Evolutionary conservation across 2,888 invertebrate species (phyloP), one percentile per base, ranked within the genome.

Genomic region (Drosophila paucipuncta): DNA sequence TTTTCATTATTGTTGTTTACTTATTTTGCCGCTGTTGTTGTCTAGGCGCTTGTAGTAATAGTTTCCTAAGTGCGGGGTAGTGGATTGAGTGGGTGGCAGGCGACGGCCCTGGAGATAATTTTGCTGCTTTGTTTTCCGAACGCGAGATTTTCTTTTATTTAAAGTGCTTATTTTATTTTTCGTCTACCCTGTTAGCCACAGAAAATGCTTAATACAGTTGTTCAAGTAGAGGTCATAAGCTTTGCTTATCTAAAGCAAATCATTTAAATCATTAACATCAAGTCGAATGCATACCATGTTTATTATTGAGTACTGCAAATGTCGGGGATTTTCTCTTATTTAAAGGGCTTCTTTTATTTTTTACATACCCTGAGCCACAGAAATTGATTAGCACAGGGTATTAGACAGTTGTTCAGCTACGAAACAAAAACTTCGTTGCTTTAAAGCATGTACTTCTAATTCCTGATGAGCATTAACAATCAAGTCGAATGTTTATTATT

Each of bases 11-110:
- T 82, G 78, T 78, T 85, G 79, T 79, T 85, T 78, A 81, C 78
- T 68, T 69, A 82, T 72, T 85, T 70, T 65, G 68, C 67, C 67
- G 64, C 80, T 47, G 47, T 47, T 83, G 83, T 88, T 83, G 82
- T 87, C 83, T 83, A 89, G 74, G 89, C 84, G 77, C 72, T 87
- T 81, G 67, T 73, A 71, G 88, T 90, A 73, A 82, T 90, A 85
- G 77, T 90, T 85, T 65, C 53, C 43, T 4, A 16, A 18, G n/a
- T 6, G 31, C n/a, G 2, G 37, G 18, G 30, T 13, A 30, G 30
- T 18, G 52, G 9, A 33, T 16, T 50, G 22, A 43, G 25, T 16
- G 28, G 54, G 67, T 63, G 50, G 30, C 25, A 30, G 54, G 67
- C 65, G 50, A 35, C n/a, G 64, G 39, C 52, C 55, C 28, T 58